Conservation (phyloP, 2,888 invertebrate species). For the Monoplex corrugatus region DNA sequence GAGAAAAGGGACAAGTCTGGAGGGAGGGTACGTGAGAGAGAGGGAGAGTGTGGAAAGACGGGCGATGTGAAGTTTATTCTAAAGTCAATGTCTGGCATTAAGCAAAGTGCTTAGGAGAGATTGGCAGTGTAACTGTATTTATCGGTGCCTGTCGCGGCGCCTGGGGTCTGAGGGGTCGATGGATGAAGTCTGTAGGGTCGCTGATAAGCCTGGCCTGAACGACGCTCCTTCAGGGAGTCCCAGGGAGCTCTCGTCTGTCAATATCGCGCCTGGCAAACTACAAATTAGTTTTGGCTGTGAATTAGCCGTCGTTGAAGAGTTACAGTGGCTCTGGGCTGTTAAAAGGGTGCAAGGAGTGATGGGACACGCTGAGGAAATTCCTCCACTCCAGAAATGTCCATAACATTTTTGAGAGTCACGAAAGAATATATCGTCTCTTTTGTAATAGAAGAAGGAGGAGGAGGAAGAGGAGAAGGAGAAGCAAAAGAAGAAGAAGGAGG, state of each 20-base stretch:
- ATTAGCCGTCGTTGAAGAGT: constrained; percentile 49
- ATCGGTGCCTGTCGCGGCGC: constrained; percentile 43
- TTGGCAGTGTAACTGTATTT: constrained; percentile 53
- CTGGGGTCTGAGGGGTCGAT: constrained; percentile 11
- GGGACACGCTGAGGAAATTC: too few relatives aligned
- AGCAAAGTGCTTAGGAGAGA: constrained; percentile 55
- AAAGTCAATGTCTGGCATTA: constrained; percentile 55
- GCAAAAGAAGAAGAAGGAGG: too few relatives aligned
- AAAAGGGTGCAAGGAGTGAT: too few relatives aligned
- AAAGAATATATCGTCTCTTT: too few relatives aligned
- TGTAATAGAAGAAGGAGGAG: too few relatives aligned
- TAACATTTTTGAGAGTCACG: too few relatives aligned
- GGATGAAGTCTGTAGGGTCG: constrained; percentile 33
- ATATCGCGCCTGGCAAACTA: constrained; percentile 48
- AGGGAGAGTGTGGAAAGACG: neutral
- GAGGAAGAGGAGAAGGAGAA: too few relatives aligned
- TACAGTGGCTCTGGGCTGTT: neutral
- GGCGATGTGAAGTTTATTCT: constrained; percentile 48
- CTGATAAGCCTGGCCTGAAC: constrained; percentile 42
- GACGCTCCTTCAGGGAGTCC: neutral
- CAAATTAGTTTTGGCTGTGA: constrained; percentile 56
- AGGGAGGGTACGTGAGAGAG: neutral
- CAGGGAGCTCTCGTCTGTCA: constrained; percentile 46
- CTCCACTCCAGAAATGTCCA: too few relatives aligned
- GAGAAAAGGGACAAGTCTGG: neutral